Conservation (phyloP, 2,113 vertebrate species). For the Notiomystis cincta region DNA sequence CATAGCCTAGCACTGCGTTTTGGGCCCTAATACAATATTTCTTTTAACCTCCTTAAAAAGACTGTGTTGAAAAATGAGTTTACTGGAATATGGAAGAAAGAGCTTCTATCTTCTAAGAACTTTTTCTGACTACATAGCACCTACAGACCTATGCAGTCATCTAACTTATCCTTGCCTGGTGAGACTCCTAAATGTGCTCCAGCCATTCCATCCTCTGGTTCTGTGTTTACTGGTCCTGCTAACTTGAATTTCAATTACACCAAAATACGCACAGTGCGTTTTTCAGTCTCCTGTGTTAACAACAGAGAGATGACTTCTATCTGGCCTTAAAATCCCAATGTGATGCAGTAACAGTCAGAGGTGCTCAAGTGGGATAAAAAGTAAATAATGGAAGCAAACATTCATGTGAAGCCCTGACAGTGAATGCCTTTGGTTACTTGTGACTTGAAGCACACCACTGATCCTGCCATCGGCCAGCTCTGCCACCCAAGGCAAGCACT, state of each 20-base stretch:
- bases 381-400: neutral
- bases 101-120: neutral
- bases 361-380: neutral
- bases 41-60: neutral
- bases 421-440: neutral
- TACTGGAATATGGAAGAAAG: neutral
- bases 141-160: neutral
- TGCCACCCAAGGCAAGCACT: neutral
- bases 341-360: neutral
- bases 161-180: neutral
- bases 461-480: neutral
- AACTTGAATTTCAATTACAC: neutral
- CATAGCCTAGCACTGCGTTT: neutral
- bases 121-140: neutral
- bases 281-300: neutral
- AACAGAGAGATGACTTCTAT: neutral
- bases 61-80: neutral
- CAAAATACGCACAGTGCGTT: neutral
- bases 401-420: neutral
- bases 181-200: neutral
- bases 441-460: neutral
- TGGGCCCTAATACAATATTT: neutral
- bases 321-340: neutral
- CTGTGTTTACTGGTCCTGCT: neutral
- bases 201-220: neutral